Evolutionary conservation across 2,113 vertebrate species (phyloP).

Genomic region (Saimiri boliviensis): DNA sequence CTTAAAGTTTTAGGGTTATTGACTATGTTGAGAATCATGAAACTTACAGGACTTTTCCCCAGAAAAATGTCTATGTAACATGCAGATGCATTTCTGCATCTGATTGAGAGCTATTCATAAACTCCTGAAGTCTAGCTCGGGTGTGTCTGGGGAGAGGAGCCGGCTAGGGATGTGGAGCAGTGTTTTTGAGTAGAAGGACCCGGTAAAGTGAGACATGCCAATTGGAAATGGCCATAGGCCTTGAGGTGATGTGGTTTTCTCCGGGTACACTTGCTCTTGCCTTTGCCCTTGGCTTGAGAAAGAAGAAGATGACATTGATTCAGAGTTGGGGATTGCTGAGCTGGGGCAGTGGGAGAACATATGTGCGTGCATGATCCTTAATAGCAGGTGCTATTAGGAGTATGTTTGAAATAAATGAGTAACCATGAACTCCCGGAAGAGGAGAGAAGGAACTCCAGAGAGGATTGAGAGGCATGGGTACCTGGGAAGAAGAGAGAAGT

Average conservation of each 20-base stretch:
- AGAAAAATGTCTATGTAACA: not conserved
- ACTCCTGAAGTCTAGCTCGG: not conserved
- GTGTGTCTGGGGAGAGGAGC: not conserved
- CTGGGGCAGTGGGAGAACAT: not conserved
- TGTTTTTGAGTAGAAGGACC: not conserved
- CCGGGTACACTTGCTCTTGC: not conserved
- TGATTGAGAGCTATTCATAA: not conserved
- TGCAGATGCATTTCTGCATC: not conserved
- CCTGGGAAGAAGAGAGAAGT: not conserved
- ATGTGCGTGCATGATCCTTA: not conserved
- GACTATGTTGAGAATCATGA: not conserved
- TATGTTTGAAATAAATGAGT: not conserved
- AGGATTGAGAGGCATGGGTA: not conserved
- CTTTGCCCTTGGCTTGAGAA: not conserved
- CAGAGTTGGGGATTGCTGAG: not conserved
- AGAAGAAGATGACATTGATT: not conserved
- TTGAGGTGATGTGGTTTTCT: not conserved
- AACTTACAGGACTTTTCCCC: not conserved
- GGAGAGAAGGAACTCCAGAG: not conserved
- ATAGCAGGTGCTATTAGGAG: not conserved
- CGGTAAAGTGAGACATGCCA: not conserved
- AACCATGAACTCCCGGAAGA: not conserved
- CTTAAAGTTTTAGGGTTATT: not conserved
- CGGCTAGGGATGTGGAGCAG: not conserved
- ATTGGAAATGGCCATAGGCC: not conserved